Base-by-base conservation (phyloP, 2,888 invertebrate genomes). In the Caenorhabditis imperialis region DNA sequence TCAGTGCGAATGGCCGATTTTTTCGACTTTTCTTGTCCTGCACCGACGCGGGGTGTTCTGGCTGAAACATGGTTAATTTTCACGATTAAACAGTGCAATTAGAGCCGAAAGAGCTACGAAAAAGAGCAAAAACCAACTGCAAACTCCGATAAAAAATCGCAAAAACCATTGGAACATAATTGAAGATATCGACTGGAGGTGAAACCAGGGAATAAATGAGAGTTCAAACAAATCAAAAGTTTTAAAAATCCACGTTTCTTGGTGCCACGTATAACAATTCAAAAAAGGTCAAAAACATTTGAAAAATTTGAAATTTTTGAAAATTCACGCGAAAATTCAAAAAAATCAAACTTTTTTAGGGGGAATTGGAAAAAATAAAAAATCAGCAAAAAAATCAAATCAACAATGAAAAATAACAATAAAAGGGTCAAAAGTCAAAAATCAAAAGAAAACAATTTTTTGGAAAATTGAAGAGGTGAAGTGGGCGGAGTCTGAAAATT, bases 81-180 rank as follows among this genome's bases (percentile, higher is more conserved):
- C n/a, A n/a, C n/a, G n/a, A n/a, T n/a, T n/a, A n/a, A n/a, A n/a
- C n/a, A n/a, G n/a, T n/a, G n/a, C n/a, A 35, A 45, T 16, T 33
- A 14, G 48, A 33, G 23, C 8, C 22, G 22, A 22, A 16, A 44
- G 23, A 44, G 10, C 22, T 22, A 44, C 3, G 23, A 22, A 44
- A 44, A 10, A 12, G 22, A 35, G n/a, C n/a, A 14, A 16, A 50
- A 50, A 57, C 55, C 1, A 5, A 67, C 67, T 57, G 51, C 67
- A 67, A 44, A 67, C 44, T 18, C 57, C 67, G 44, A 67, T 51
- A 51, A 67, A 67, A 45, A 50, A 67, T 22, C 42, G 42, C 35
- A 67, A 51, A 50, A 67, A 40, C 67, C 67, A 67, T 40, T 40
- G 47, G 23, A 65, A 42, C 30, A 23, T 25, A 40, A 42, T 33